Evolutionary conservation across 2,113 vertebrate genomes (phyloP).

Genomic region (Lagopus leucura): DNA sequence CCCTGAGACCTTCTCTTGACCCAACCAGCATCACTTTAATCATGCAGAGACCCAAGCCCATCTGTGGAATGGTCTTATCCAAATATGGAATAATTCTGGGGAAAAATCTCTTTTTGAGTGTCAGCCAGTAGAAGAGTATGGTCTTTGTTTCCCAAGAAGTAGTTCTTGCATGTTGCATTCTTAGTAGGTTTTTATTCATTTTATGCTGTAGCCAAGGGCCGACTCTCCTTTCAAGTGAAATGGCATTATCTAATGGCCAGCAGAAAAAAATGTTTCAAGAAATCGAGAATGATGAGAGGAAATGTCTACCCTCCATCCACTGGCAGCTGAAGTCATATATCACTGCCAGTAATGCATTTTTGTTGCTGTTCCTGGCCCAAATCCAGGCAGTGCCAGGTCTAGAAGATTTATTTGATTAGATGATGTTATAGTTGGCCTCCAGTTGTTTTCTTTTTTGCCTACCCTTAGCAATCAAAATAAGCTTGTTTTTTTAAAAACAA

Average conservation of each 20-base stretch:
- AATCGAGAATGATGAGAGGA: constrained; percentile 32
- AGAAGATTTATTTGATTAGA: constrained; percentile 40
- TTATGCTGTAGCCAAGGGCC: not conserved
- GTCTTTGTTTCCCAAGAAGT: not conserved
- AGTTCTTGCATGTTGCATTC: not conserved
- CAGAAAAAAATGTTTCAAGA: constrained; percentile 47
- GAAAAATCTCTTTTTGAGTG: not conserved
- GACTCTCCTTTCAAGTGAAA: constrained; percentile 4
- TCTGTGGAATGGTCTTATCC: not conserved
- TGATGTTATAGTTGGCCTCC: not conserved
- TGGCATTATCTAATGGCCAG: constrained; percentile 10
- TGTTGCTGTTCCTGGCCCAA: constrained; percentile 28
- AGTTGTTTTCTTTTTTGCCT: not conserved
- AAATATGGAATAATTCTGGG: not conserved
- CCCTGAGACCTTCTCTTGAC: not conserved
- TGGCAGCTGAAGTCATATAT: constrained; percentile 43
- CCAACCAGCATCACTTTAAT: not conserved
- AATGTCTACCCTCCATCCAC: constrained; percentile 8
- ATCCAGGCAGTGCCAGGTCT: constrained; percentile 38
- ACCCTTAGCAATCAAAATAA: constrained; percentile 1
- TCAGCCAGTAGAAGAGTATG: not conserved
- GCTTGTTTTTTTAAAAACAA: not conserved
- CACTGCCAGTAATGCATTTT: constrained; percentile 52
- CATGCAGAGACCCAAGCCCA: not conserved
- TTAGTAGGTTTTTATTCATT: not conserved